Conservation (phyloP, 2,797 vertebrate genomes). For the Phoeniculus purpureus region DNA sequence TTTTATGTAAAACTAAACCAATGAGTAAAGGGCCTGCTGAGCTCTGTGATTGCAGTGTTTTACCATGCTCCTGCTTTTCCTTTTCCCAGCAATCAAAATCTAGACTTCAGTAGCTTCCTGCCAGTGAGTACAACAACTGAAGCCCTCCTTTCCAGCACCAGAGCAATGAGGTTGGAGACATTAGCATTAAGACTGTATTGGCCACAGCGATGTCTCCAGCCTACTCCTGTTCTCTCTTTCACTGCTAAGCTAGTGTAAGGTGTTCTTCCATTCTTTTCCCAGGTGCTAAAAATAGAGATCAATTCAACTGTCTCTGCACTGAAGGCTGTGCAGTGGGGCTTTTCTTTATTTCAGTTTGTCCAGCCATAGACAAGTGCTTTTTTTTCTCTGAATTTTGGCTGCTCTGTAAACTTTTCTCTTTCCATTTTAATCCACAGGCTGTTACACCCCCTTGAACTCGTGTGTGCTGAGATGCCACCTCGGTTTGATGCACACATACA, state of each 20-base stretch:
- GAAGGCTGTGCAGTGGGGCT: background rate
- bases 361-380: background rate
- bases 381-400: background rate
- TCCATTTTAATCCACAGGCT: background rate
- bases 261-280: background rate
- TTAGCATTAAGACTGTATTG: background rate
- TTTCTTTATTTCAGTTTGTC: background rate
- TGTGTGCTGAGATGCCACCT: background rate
- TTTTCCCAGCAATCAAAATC: background rate
- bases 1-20: background rate
- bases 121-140: background rate
- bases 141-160: background rate
- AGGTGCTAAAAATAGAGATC: background rate
- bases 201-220: fast-evolving
- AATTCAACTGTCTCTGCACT: background rate
- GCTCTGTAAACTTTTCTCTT: background rate
- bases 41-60: background rate
- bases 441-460: background rate
- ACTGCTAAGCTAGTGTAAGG: background rate
- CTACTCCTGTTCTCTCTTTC: background rate
- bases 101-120: background rate
- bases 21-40: background rate
- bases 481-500: slow-evolving; percentile 31
- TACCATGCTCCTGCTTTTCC: background rate
- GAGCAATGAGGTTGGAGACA: background rate